Evolutionary conservation across 1,140 invertebrate species (phyloP), one percentile per base, ranked within the genome.

Genomic region (Heliconius eleuchia): DNA sequence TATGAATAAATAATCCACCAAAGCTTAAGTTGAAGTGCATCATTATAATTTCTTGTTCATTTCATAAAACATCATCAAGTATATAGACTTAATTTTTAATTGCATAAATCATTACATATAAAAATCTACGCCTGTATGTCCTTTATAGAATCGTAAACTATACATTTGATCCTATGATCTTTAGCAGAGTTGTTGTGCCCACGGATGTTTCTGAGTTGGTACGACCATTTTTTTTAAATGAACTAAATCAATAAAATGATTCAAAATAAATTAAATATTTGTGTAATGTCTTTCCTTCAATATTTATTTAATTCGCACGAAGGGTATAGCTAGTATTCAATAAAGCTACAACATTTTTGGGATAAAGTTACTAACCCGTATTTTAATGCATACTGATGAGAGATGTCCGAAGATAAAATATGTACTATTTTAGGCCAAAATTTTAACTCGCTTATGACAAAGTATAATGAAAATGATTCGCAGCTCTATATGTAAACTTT

Each of bases 1-100:
- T 66, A 66, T 66, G 60, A 66, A 66, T 66, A 27, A 66, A 66
- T 66, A 66, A 30, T 66, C 60, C 60, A 27, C 23, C 23, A 66
- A 66, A 66, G 60, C 60, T 23, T 66, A 30, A 66, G 11, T 27
- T 66, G 60, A 30, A 66, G 60, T 66, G 60, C 27, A 66, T 30
- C 23, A 66, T 66, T 66, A 30, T 66, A 66, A 66, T 66, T 66
- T 66, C 60, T 66, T 27, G 2, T 27, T 66, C 60, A 30, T 16
- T 66, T 66, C 23, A 3, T n/a, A 66, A 66, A 66, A 1, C 60
- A 66, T 66, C 1, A 66, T 30, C 3, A 57, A 57, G 6, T 57
- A 1, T 11, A 27, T 30, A 66, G 57, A 66, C 23, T 23, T 66
- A 11, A 66, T 66, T 23, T n/a, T 66, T 7, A 30, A 66, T 27